Evolutionary conservation across 2,797 vertebrate genomes (phyloP), one percentile per base, ranked within the genome.

Genomic region (Helicolenus hilgendorfi): DNA sequence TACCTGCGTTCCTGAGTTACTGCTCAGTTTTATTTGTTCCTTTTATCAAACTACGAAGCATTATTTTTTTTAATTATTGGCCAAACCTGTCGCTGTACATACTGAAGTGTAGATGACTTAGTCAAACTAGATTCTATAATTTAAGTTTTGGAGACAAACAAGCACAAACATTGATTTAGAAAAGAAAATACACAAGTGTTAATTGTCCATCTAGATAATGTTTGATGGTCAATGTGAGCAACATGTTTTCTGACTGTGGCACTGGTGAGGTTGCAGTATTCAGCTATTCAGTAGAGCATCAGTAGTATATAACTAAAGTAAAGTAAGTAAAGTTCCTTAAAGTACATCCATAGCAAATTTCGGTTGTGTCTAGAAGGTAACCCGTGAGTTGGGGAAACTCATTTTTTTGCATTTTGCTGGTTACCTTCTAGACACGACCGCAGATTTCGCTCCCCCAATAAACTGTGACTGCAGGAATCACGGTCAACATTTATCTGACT

Each of bases 261-360:
- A 64, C 62, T 0, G 2, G 65, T 78, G 77, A 65, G 35, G 55
- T 3, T 24, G 36, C 73, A 93, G 80, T 10, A 53, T 58, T 77
- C 29, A 85, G 72, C n/a, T 27, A 74, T 81, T 65, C 29, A 85
- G 63, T n/a, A 36, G 14, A 82, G 15, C 27, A 83, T 90, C 76
- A 85, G 35, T 60, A 70, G 81, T 29, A 81, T 49, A 56, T 31
- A 26, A 63, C 4, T 83, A 18, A 77, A 71, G 35, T 65, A 41
- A 38, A 38, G 36, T 38, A 35, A 11, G 33, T 35, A 41, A 6
- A 41, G 38, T 38, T 78, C 29, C 11, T 79, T 26, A 38, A 76
- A 76, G 24, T 14, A 83, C 53, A 74, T 63, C 14, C 20, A 29
- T n/a, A 29, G 13, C n/a, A 53, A 63, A 65, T 26, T 63, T n/a